Base-by-base conservation (phyloP, 2,888 invertebrate species). In the Congeria kusceri region DNA sequence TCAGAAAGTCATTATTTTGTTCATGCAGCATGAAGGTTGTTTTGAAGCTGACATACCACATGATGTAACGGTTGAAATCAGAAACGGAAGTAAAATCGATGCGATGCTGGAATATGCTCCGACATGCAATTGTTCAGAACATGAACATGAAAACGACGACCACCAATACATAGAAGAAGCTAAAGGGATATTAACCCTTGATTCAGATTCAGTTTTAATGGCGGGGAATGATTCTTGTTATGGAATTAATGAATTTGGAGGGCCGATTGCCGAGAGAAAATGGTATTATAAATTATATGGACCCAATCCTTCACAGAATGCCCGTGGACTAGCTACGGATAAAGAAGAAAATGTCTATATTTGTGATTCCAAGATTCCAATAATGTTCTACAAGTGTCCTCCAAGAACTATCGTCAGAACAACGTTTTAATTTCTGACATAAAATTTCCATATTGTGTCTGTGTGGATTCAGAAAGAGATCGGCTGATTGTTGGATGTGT, bases 281-380 rank as follows among this genome's bases (percentile, higher is more conserved):
- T 53, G 53, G 49, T 49, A 9, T 49, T 49, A 49, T 20, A 18
- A 49, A 20, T 49, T 7, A n/a, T 23, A 20, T 53, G 20, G 23
- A 20, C 11, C 20, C 7, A 20, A 53, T 23, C 20, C 5, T 53
- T 25, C n/a, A 18, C 9, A 13, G 7, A 53, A 53, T 23, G 53
- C 53, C 9, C 32, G n/a, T 39, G 62, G 39, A 18, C 39, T 62
- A 5, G 62, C 62, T n/a, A 23, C 1, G n/a, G 62, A 62, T 25
- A 39, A 23, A 5, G 62, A 62, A 62, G 62, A 39, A 20, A 62
- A 62, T 62, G 20, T 62, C 39, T 62, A 62, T 39, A 20, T 39
- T 23, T 62, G 62, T 25, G 39, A 39, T n/a, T n/a, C 18, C 5
- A 28, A 23, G 39, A 39, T 11, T 62, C 62, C n/a, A 62, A 62